Evolutionary conservation across 1,140 invertebrate species (phyloP).

Genomic region (Daktulosphaira vitifoliae): DNA sequence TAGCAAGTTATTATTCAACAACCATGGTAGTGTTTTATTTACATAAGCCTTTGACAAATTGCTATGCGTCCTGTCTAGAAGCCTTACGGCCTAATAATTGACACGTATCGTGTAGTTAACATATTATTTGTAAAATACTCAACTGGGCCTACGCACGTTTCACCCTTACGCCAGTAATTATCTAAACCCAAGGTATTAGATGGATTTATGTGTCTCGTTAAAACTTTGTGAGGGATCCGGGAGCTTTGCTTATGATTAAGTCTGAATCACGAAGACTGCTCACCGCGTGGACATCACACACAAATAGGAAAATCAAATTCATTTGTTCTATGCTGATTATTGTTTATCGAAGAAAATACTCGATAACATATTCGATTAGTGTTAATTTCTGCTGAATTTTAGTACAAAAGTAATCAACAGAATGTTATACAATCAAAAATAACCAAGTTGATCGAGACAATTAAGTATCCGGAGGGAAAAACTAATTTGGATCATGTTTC

Average conservation of each 20-base stretch:
- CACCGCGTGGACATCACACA: neutral
- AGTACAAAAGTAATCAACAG: too few relatives aligned
- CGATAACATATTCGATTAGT: too few relatives aligned
- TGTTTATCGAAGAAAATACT: too few relatives aligned
- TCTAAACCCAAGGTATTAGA: constrained; percentile 22
- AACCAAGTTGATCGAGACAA: too few relatives aligned
- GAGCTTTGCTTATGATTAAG: constrained; percentile 26
- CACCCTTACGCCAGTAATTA: neutral
- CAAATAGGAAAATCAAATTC: neutral
- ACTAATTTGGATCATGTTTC: constrained; percentile 5
- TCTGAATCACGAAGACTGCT: neutral
- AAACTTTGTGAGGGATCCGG: constrained; percentile 27
- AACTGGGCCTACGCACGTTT: neutral
- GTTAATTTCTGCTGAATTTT: too few relatives aligned
- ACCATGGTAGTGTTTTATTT: too few relatives aligned
- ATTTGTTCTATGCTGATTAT: too few relatives aligned
- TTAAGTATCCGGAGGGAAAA: neutral
- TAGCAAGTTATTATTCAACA: too few relatives aligned
- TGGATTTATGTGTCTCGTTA: constrained; percentile 28
- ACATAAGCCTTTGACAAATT: constrained; percentile 24
- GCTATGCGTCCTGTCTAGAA: neutral
- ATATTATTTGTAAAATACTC: constrained; percentile 10
- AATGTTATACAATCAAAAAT: too few relatives aligned
- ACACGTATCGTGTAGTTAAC: constrained; percentile 23
- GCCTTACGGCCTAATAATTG: constrained; percentile 14